Base-by-base conservation (phyloP, 2,888 invertebrate genomes). In the Suillia variegata region DNA sequence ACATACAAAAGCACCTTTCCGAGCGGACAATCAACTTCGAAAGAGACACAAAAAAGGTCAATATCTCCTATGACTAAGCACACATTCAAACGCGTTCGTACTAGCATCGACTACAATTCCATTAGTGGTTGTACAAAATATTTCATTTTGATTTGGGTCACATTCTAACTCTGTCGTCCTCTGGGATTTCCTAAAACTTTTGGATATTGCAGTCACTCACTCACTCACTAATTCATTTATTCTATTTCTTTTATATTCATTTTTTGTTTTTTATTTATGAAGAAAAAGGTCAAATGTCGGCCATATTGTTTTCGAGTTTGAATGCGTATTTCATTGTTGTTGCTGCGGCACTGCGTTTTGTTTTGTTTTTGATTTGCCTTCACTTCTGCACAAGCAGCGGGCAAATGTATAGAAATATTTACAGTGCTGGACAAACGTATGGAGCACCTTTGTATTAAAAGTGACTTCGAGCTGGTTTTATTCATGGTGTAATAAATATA, bases 221-320 rank as follows among this genome's bases (percentile, higher is more conserved):
- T 18, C 45, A 18, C 5, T 17, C 38, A n/a, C 45, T 45, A 10
- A n/a, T 20, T 18, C 45, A 18, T 45, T 45, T 13, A 45, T 3
- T 17, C 13, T 45, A 18, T 45, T 18, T 18, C 3, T 20, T 18
- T 45, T 45, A 18, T 13, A 45, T 17, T 45, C 18, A 17, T 45
- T 45, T 45, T 45, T 18, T 18, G 17, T 20, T 18, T 45, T 45
- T 45, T 13, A 45, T 17, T 45, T 45, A 17, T 45, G 6, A 38
- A 13, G 8, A n/a, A 45, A 45, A 45, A 45, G 45, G 45, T 45
- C 45, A 45, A 45, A 45, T 45, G 45, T 45, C 13, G 45, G 5
- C 18, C 45, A 17, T 45, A 13, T 17, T 45, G 38, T 38, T 38
- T 31, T 31, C 12, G 31, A 31, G 18, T 45, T 45, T 45, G 45